These are phyloP conservation scores for Rattus norvegicus DNA, from an alignment of 2,113 vertebrate species.

Conservation along the genomic window DNA sequence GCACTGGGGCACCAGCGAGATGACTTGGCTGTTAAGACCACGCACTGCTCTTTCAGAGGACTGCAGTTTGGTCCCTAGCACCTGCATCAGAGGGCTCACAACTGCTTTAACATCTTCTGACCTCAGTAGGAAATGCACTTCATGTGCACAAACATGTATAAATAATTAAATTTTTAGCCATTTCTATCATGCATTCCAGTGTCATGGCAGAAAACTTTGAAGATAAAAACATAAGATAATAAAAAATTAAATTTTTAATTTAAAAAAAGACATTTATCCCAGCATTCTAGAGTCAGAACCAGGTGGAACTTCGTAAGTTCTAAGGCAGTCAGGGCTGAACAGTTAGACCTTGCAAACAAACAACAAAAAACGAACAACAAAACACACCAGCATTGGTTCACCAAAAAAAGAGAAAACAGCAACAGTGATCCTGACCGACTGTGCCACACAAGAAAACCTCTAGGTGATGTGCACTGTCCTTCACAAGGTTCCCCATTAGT, in stretches of 20 bases:
- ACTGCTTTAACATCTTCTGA: neutral
- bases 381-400: neutral
- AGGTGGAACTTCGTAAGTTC: neutral
- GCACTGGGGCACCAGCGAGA: neutral
- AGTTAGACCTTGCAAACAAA: neutral
- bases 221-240: no score
- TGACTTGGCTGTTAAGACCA: neutral
- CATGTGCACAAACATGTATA: neutral
- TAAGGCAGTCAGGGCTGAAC: neutral
- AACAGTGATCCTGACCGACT: neutral
- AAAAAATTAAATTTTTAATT: no score
- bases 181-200: no score
- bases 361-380: neutral
- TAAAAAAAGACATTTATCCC: neutral
- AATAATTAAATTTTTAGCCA: neutral
- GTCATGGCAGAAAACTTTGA: no score
- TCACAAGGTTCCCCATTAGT: constrained; percentile 68
- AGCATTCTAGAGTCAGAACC: no score
- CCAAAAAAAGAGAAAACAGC: neutral
- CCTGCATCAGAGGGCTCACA: neutral
- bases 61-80: neutral
- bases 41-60: neutral
- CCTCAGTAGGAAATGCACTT: neutral
- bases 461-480: constrained; percentile 44
- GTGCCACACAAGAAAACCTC: constrained; percentile 15